Percentiles rank a stretch among this genome's conserved stretches.
These are phyloP conservation scores for Tenthredo scrophulariae DNA, from an alignment of 2,888 invertebrate genomes.

Conservation along the genomic window DNA sequence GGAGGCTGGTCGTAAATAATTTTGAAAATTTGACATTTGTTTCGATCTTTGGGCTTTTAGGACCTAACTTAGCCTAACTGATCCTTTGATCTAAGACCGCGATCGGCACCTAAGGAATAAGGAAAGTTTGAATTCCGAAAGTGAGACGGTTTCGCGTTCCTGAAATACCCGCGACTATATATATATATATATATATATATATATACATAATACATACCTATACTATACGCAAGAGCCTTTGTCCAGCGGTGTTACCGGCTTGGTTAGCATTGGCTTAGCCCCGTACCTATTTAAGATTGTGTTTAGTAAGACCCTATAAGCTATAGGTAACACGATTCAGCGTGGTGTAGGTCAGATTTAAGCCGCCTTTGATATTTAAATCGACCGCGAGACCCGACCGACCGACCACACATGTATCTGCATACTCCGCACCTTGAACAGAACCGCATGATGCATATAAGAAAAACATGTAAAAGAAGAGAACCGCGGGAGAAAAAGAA, in stretches of 20 bases:
- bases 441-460: conserved; percentile 52
- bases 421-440: conserved; percentile 71
- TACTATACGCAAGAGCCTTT: conserved; percentile 61
- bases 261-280: conserved; percentile 70
- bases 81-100: not conserved
- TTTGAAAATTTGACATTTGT: not conserved
- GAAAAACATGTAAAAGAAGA: conserved; percentile 38
- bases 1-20: not conserved
- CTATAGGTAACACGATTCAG: conserved; percentile 77
- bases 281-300: conserved; percentile 59
- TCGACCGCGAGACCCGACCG: conserved; percentile 67
- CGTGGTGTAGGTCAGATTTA: conserved; percentile 78
- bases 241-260: conserved; percentile 74
- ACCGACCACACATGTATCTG: conserved; percentile 76
- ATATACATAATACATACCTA: no score
- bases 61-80: not conserved
- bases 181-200: no score
- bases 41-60: not conserved
- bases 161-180: conserved; percentile 41
- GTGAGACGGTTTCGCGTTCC: conserved; percentile 48
- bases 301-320: conserved; percentile 66
- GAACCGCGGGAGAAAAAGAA: conserved; percentile 32
- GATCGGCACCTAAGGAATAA: not conserved
- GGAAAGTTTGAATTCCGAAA: conserved; percentile 34
- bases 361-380: conserved; percentile 78